Evolutionary conservation across 2,797 vertebrate species (phyloP), one percentile per base, ranked within the genome.

Genomic region (Acanthopagrus latus): DNA sequence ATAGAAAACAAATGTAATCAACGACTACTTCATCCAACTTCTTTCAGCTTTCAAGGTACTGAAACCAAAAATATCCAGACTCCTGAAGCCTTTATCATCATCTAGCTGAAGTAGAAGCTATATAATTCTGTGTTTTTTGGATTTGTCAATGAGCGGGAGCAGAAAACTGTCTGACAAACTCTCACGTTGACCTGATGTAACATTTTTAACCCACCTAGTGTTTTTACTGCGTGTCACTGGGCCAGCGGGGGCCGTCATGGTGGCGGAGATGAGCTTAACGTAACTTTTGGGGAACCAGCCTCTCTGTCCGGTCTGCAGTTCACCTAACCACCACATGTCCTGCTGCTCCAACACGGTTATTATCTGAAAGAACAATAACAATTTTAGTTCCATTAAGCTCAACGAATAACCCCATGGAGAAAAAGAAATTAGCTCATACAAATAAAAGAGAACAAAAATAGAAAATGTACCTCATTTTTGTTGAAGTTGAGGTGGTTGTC

Each of bases 321-420:
- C 98, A 67, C 98, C 98, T 77, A 99, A 96, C 98, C 98, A 99
- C 98, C 98, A 99, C 98, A 99, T 99, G 88, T 99, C 98, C 93
- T 99, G 98, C 92, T 99, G 98, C 87, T 99, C 98, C 92, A 99
- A 87, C 72, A 99, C 98, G 0, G 97, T 98, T 88, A 99, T 99
- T 55, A 98, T 93, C 93, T 94, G 72, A 3, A 74, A 3, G 0
- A 71, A 69, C 3, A 76, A 29, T 0, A 27, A 5, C 0, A 44
- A 2, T 1, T 8, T 66, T 21, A 27, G 9, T 9, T 74, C 6
- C 5, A 29, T 0, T 46, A 11, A 2, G 21, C 4, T 20, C 5
- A 66, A 23, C 1, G n/a, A 63, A 65, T 20, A 0, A 47, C 16
- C 12, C 12, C 2, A 46, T 14, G 13, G 10, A n/a, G 18, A 20